Percentiles rank a stretch among this genome's conserved stretches.
Conservation (phyloP, 2,797 vertebrate species). For the Iguana delicatissima region DNA sequence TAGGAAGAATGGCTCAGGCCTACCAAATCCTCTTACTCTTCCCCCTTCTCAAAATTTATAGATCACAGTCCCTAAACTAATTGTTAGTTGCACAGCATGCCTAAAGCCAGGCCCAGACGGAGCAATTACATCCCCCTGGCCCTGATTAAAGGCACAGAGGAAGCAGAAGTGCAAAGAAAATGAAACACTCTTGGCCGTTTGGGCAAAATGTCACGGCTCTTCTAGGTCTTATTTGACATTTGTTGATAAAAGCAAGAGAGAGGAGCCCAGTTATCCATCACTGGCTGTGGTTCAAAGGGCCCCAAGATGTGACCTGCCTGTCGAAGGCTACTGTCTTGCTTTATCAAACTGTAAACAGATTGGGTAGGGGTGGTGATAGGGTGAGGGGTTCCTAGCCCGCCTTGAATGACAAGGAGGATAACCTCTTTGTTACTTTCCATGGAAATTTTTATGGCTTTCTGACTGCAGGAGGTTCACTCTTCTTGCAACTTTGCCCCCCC, state of each 20-base stretch:
- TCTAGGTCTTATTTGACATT: slow-evolving; percentile 71
- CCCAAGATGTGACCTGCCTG: slow-evolving; percentile 60
- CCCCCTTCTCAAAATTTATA: slow-evolving; percentile 80
- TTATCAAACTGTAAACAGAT: slow-evolving; percentile 63
- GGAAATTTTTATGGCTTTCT: slow-evolving; percentile 10
- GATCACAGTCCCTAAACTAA: slow-evolving; percentile 86
- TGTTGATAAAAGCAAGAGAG: slow-evolving; percentile 66
- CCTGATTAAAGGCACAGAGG: slow-evolving; percentile 86
- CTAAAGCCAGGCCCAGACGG: slow-evolving; percentile 82
- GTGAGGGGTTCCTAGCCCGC: slow-evolving; percentile 31
- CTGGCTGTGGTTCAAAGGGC: slow-evolving; percentile 62
- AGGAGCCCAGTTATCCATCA: slow-evolving; percentile 72
- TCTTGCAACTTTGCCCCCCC: not conserved
- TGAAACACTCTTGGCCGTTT: slow-evolving; percentile 87
- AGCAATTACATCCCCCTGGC: slow-evolving; percentile 89
- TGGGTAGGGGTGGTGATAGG: slow-evolving; percentile 23
- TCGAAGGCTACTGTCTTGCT: slow-evolving; percentile 44
- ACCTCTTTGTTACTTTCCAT: not conserved
- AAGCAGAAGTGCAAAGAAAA: slow-evolving; percentile 87
- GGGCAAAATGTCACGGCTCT: slow-evolving; percentile 86
- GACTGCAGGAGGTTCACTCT: not conserved
- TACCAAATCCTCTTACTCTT: slow-evolving; percentile 81
- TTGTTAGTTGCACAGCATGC: slow-evolving; percentile 85
- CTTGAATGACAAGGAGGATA: not conserved
- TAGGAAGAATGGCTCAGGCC: slow-evolving; percentile 80